Conservation (phyloP, 2,888 invertebrate genomes). For the Amphipoea oculea region DNA sequence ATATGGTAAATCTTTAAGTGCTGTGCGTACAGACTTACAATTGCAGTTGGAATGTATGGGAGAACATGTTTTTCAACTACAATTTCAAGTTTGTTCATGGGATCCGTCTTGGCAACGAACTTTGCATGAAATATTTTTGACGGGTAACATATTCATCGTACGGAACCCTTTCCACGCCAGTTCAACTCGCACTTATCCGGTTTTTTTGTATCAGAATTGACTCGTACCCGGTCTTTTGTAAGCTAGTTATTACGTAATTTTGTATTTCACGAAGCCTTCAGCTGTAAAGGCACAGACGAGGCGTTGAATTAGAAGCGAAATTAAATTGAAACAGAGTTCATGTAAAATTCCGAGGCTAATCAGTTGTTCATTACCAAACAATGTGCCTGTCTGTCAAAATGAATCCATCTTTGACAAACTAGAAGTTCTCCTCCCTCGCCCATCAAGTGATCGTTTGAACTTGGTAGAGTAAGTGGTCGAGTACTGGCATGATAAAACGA, state of each 20-base stretch:
- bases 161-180: neutral
- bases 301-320: neutral
- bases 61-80: neutral
- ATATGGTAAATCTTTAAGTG: neutral
- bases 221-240: too few relatives aligned
- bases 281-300: neutral
- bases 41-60: neutral
- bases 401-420: neutral
- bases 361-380: neutral
- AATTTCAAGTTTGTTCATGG: neutral
- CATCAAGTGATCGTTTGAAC: neutral
- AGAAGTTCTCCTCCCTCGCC: neutral
- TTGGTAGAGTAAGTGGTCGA: neutral
- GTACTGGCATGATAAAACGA: neutral
- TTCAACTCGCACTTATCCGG: neutral
- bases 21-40: neutral
- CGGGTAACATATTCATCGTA: neutral
- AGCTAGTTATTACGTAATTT: neutral
- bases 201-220: neutral
- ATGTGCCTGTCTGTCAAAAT: too few relatives aligned
- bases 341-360: neutral
- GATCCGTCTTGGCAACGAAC: neutral
- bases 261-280: neutral
- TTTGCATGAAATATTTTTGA: neutral
- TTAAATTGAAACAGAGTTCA: slow-evolving; percentile 10